Conservation (phyloP, 1,140 invertebrate species). For the Coelopa frigida region DNA sequence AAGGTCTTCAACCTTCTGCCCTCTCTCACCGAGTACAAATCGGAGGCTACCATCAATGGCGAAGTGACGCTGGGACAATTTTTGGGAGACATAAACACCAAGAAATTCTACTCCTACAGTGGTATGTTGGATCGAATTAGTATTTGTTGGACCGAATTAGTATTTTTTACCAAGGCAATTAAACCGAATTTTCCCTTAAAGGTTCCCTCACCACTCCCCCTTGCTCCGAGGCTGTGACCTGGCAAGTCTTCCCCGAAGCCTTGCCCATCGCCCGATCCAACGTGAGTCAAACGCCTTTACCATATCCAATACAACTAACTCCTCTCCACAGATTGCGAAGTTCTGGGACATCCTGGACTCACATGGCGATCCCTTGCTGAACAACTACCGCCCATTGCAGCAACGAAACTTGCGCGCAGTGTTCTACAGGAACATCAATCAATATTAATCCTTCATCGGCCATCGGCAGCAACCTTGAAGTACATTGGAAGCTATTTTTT, state of each 20-base stretch:
- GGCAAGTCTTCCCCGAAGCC: slow-evolving; percentile 28
- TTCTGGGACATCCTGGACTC: slow-evolving; percentile 23
- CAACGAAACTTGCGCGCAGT: slow-evolving; percentile 50
- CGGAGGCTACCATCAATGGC: slow-evolving; percentile 5
- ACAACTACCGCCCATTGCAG: slow-evolving; percentile 30
- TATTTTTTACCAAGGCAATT: neutral
- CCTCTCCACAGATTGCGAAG: slow-evolving; percentile 20
- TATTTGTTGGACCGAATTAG: neutral
- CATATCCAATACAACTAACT: neutral
- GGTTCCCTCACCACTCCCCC: slow-evolving; percentile 73
- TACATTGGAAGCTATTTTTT: too few species aligned
- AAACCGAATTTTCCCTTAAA: slow-evolving; percentile 21
- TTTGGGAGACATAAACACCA: slow-evolving; percentile 21
- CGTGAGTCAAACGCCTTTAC: neutral
- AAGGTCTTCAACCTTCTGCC: slow-evolving; percentile 9
- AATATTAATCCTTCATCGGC: neutral
- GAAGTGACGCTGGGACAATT: slow-evolving; percentile 16
- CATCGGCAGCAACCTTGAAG: neutral
- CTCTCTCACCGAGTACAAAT: neutral
- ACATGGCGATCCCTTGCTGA: slow-evolving; percentile 14
- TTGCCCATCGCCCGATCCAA: slow-evolving; percentile 11
- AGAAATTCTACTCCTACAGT: slow-evolving; percentile 25
- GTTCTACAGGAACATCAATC: slow-evolving; percentile 45
- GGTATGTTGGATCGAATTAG: slow-evolving; percentile 15
- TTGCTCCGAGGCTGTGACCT: slow-evolving; percentile 33